Evolutionary conservation across 2,888 invertebrate species (phyloP).

Genomic region (Ormyrus thymus): DNA sequence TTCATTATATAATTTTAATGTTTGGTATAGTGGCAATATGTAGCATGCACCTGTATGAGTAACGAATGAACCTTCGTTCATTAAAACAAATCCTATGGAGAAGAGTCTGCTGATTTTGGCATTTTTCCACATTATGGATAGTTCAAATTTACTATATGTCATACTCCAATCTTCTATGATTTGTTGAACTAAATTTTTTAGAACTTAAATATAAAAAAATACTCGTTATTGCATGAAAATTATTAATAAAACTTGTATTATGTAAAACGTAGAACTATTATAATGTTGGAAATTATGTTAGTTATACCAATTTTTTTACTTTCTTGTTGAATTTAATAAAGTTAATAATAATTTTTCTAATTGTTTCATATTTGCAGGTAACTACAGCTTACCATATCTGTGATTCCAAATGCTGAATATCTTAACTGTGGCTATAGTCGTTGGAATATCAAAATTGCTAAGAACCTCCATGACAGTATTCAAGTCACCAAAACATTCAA

Average conservation of each 20-base stretch:
- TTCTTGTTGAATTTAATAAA: no score
- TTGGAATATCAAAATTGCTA: no score
- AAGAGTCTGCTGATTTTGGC: constrained; percentile 58
- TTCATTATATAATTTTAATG: not conserved
- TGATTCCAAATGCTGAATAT: constrained; percentile 58
- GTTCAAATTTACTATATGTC: constrained; percentile 40
- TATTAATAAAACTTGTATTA: not conserved
- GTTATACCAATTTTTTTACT: no score
- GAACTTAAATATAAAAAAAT: constrained; percentile 3
- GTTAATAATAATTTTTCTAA: no score
- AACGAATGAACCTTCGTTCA: constrained; percentile 54
- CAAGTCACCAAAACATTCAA: constrained; percentile 29
- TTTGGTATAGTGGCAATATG: constrained; percentile 12
- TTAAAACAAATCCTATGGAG: constrained; percentile 55
- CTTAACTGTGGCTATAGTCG: constrained; percentile 55
- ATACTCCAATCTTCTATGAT: constrained; percentile 56
- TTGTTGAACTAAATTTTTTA: constrained; percentile 27
- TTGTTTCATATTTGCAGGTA: not conserved
- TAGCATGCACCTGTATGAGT: constrained; percentile 34
- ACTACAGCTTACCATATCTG: constrained; percentile 42
- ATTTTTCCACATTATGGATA: constrained; percentile 54
- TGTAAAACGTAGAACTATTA: not conserved
- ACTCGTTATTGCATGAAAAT: not conserved
- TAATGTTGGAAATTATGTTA: no score
- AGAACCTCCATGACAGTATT: constrained; percentile 39